These are phyloP conservation scores for Andinoacara biseriatus DNA, from an alignment of 2,113 vertebrate species.

Conservation along the genomic window DNA sequence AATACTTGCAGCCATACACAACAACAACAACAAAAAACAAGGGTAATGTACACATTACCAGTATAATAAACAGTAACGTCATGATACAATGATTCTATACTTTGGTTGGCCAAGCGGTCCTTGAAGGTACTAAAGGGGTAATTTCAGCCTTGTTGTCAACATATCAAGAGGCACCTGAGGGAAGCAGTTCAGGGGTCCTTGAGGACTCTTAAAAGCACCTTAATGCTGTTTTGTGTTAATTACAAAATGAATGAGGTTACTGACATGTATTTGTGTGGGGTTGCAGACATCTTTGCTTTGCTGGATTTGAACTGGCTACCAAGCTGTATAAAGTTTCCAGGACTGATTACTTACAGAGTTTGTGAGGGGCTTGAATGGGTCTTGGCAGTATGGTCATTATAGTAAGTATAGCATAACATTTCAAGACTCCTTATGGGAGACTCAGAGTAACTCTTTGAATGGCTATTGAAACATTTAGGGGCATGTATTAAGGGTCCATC, in stretches of 20 bases:
- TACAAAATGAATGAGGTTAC: background rate
- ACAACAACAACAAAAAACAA: background rate
- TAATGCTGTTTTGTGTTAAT: background rate
- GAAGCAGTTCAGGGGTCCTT: background rate
- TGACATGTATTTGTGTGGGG: background rate
- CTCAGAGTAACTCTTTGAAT: background rate
- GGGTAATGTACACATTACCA: background rate
- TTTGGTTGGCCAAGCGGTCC: background rate
- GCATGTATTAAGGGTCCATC: background rate
- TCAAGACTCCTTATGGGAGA: background rate
- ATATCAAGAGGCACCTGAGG: background rate
- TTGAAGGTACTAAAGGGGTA: background rate
- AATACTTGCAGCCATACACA: background rate
- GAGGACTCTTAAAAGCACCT: background rate
- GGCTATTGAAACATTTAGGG: background rate
- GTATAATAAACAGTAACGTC: background rate
- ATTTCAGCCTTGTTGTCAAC: background rate
- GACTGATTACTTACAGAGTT: background rate
- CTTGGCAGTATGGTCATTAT: background rate
- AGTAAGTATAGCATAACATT: fast-evolving
- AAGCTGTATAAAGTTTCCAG: background rate
- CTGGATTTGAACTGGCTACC: background rate
- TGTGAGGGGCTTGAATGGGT: background rate
- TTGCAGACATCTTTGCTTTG: background rate
- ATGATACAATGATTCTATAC: background rate